Evolutionary conservation across 2,888 invertebrate species (phyloP), one percentile per base, ranked within the genome.

Genomic region (Subacronicta megacephala): DNA sequence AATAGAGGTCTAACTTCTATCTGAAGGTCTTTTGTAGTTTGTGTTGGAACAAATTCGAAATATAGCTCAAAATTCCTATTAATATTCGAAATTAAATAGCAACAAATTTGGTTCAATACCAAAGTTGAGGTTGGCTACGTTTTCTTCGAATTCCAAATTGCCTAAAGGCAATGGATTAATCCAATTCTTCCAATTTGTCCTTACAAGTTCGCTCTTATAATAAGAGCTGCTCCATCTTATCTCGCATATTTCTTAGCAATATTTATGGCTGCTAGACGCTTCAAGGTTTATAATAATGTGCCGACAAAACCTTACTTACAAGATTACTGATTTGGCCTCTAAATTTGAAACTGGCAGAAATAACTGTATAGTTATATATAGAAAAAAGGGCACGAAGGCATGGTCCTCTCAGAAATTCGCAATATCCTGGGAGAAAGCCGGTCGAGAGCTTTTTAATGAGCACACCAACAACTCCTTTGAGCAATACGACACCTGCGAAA

Each of bases 111-210:
- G 26, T 47, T 51, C 40, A 35, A 35, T 56, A 35, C 37, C 29
- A 16, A 67, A 53, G 37, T 67, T 38, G 23, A 56, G 42, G 43
- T 43, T 18, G 12, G 33, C 31, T 42, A 62, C 26, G 16, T 45
- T 54, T 63, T 69, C 50, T 51, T 35, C 51, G 64, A 51, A 41
- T 16, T 37, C 70, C 15, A 49, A 51, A 47, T 65, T 57, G 44
- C 29, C 47, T 47, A 33, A 63, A 49, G 51, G 70, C 51, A 69
- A 49, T 52, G 41, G 54, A 62, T 64, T 68, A 63, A 70, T 70
- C 44, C 64, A 65, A 64, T 64, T 67, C 49, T 53, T 49, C 54
- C 63, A 68, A 65, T 70, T 70, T 58, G 40, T 47, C 58, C 58
- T 47, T 47, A 63, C 40, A 64, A 70, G 41, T 70, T 70, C 20